Evolutionary conservation across 1,140 invertebrate species (phyloP).

Genomic region (Cataglyphis hispanica): DNA sequence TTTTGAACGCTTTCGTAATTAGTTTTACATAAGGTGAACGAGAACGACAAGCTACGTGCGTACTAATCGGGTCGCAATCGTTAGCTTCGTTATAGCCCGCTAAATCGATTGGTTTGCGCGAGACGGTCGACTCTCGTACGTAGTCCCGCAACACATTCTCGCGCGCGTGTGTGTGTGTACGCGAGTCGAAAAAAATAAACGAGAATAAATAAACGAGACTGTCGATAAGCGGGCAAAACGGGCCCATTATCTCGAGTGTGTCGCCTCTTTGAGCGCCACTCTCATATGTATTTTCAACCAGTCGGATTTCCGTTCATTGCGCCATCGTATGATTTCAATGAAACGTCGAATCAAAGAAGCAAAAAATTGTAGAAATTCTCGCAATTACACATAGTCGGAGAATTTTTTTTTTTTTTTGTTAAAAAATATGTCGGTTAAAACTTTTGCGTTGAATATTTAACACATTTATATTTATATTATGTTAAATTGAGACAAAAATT

Average conservation of each 20-base stretch:
- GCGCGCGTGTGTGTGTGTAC: too few relatives aligned
- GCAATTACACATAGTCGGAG: neutral
- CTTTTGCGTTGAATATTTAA: too few relatives aligned
- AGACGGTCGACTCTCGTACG: slow-evolving; percentile 12
- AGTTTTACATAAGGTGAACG: slow-evolving; percentile 7
- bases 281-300: slow-evolving; percentile 12
- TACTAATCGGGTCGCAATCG: slow-evolving; percentile 70
- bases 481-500: too few relatives aligned
- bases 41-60: slow-evolving; percentile 21
- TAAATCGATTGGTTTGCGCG: slow-evolving; percentile 61
- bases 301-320: neutral
- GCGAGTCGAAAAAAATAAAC: too few relatives aligned
- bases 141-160: slow-evolving; percentile 34
- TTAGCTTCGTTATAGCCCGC: slow-evolving; percentile 75
- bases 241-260: slow-evolving; percentile 48
- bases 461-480: too few relatives aligned
- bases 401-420: too few relatives aligned
- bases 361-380: neutral
- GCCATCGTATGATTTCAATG: slow-evolving; percentile 2
- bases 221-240: slow-evolving; percentile 36
- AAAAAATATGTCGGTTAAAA: too few relatives aligned
- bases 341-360: neutral
- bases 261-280: slow-evolving; percentile 6
- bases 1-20: neutral
- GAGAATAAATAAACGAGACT: neutral